Base-by-base conservation (phyloP, 2,797 vertebrate genomes). In the Acropternis orthonyx region DNA sequence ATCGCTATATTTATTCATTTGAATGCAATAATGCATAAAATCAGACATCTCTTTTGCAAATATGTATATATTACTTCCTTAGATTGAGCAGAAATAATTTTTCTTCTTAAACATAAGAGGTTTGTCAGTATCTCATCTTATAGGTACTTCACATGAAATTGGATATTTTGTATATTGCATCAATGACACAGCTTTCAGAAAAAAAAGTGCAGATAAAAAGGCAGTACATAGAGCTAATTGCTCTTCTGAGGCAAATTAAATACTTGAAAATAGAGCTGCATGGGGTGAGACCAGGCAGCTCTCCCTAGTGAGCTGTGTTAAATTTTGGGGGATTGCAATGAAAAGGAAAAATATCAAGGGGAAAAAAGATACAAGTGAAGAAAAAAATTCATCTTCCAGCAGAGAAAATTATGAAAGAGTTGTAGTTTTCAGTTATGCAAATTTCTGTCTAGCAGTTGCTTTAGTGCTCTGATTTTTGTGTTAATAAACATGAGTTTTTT, bases 161-260 rank as follows among this genome's bases (percentile, higher is more conserved):
- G 22, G 84, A 52, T 74, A 66, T 91, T 95, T 95, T 63, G 22
- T 36, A 28, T 49, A 79, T 89, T 56, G 7, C 36, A 80, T 34
- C 32, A 82, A n/a, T 94, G 82, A 88, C 5, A 78, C 24, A 79
- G 27, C 78, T 96, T 83, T 63, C 52, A 90, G 49, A 20, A n/a
- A 89, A 95, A 87, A 87, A 83, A 21, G 2, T 66, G 58, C 66
- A 5, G 41, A 69, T 30, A 81, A 92, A 95, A 90, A 58, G 28
- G 34, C 41, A 30, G 7, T 39, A 48, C 16, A 32, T 79, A 66
- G 12, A 76, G 43, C 17, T 96, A 95, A 93, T 90, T 93, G 89
- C n/a, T 89, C 90, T 94, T 95, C 52, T 86, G 90, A 96, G 89
- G 89, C 36, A 34, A 85, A 76, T 93, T 95, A 95, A 87, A 62